Conservation (phyloP, 1,140 invertebrate genomes). For the Bombus impatiens region DNA sequence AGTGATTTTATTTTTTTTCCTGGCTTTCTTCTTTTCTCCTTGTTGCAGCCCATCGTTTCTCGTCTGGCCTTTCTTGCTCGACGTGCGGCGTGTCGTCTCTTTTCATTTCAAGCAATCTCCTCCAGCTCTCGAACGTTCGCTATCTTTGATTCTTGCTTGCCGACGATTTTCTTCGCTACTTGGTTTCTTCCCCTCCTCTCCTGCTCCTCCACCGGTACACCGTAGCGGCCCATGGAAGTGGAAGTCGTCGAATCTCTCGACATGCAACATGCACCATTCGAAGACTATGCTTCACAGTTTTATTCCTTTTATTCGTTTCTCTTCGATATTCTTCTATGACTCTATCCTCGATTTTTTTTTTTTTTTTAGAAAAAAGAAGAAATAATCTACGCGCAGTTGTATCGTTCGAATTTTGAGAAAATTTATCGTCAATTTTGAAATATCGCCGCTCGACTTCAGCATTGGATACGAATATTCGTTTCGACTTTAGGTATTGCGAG, state of each 20-base stretch:
- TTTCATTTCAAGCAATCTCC: not conserved
- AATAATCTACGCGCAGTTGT: too few relatives aligned
- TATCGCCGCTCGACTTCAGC: too few relatives aligned
- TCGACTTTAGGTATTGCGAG: too few relatives aligned
- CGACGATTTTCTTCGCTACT: not conserved
- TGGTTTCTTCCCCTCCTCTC: not conserved
- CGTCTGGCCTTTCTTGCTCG: not conserved
- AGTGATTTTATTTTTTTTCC: constrained; percentile 10
- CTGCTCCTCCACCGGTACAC: too few relatives aligned
- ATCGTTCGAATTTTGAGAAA: too few relatives aligned
- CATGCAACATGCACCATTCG: not conserved
- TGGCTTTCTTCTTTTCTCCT: too few relatives aligned
- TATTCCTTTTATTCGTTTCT: not conserved
- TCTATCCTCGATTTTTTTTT: not conserved
- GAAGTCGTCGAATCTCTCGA: too few relatives aligned
- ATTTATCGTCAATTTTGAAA: too few relatives aligned
- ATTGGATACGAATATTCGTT: not conserved
- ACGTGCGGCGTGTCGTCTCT: not conserved
- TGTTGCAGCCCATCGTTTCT: too few relatives aligned
- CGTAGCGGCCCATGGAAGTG: too few relatives aligned
- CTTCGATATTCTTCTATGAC: not conserved
- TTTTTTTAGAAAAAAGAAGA: too few relatives aligned
- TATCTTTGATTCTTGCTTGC: not conserved
- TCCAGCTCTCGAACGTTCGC: not conserved
- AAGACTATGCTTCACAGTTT: not conserved